phyloP scores from a whole-genome alignment of 2,888 invertebrate genomes.

The Elysia crispata region DNA sequence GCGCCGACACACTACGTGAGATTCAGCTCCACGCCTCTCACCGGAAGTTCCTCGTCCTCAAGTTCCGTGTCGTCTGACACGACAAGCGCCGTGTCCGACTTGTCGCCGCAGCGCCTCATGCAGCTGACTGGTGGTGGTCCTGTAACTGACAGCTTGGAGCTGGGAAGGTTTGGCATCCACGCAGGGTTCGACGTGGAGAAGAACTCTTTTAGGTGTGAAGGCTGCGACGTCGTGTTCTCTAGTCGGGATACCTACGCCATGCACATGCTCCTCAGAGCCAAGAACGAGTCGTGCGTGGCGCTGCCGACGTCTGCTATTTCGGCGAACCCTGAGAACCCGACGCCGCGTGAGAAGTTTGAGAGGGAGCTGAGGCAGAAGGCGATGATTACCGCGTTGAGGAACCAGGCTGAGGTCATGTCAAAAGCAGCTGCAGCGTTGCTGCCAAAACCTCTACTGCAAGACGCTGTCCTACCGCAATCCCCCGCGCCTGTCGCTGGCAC shows the following conservation, averaged over 20 bases:
- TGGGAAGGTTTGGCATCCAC: slow-evolving; percentile 36
- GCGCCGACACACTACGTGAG: slow-evolving; percentile 37
- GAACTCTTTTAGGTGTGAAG: slow-evolving; percentile 71
- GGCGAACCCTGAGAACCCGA: slow-evolving; percentile 43
- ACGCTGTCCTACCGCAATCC: not conserved
- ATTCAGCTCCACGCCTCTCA: slow-evolving; percentile 33
- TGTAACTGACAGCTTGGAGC: slow-evolving; percentile 13
- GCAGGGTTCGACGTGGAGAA: slow-evolving; percentile 39
- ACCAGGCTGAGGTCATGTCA: slow-evolving; percentile 32
- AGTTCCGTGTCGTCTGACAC: slow-evolving; percentile 12
- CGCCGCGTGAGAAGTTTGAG: slow-evolving; percentile 44
- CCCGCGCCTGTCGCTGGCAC: no score
- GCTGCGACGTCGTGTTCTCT: slow-evolving; percentile 73
- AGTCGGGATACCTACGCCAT: slow-evolving; percentile 77
- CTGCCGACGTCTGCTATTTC: slow-evolving; percentile 40
- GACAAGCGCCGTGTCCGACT: slow-evolving; percentile 18
- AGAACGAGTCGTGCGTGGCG: slow-evolving; percentile 69
- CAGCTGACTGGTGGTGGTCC: slow-evolving; percentile 12
- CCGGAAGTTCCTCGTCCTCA: slow-evolving; percentile 25
- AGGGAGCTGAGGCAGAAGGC: slow-evolving; percentile 43
- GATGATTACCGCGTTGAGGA: slow-evolving; percentile 40
- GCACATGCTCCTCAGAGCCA: slow-evolving; percentile 77
- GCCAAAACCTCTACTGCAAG: not conserved
- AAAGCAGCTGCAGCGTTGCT: slow-evolving; percentile 36
- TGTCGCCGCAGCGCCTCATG: slow-evolving; percentile 37